Base-by-base conservation (phyloP, 2,888 invertebrate species). In the Lumbricus terrestris region DNA sequence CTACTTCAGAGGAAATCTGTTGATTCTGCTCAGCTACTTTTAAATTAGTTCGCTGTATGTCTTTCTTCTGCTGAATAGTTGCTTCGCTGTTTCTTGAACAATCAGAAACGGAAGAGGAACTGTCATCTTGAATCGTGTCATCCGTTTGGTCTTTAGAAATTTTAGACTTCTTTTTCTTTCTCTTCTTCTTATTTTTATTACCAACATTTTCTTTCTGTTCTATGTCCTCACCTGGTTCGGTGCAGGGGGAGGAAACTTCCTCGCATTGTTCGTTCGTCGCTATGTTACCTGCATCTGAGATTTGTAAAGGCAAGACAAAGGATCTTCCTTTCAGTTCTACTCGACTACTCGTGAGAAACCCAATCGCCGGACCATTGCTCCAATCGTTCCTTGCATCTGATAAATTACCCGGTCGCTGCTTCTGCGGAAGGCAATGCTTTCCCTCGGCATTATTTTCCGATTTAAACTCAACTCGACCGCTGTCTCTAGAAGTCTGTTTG, bases 41-140 rank as follows among this genome's bases (percentile, higher is more conserved):
- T 69, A n/a, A 29, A 29, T n/a, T 1, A n/a, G 69, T n/a, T n/a
- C 13, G 69, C n/a, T 69, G 69, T 69, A 11, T n/a, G 69, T 1
- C 69, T n/a, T 11, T 13, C 1, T 69, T 69, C 16, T 69, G 69
- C 29, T 69, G 69, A 69, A 69, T 69, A n/a, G 0, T 69, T 29
- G n/a, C 69, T 8, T 0, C 69, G 69, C 29, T 11, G n/a, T 69
- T 8, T 11, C n/a, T 69, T 8, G 69, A 69, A 69, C n/a, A 69
- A n/a, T 69, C 69, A n/a, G 69, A 69, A 69, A 69, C 69, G n/a
- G 69, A n/a, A n/a, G 69, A n/a, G n/a, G 69, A 69, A n/a, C n/a
- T n/a, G 69, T 69, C 69, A n/a, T 69, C 69, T 69, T 69, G 69
- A 69, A 69, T n/a, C 69, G 69, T 69, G 69, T 69, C 16, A 69